Conservation (phyloP, 2,888 invertebrate genomes). For the Diachrysia chrysitis region DNA sequence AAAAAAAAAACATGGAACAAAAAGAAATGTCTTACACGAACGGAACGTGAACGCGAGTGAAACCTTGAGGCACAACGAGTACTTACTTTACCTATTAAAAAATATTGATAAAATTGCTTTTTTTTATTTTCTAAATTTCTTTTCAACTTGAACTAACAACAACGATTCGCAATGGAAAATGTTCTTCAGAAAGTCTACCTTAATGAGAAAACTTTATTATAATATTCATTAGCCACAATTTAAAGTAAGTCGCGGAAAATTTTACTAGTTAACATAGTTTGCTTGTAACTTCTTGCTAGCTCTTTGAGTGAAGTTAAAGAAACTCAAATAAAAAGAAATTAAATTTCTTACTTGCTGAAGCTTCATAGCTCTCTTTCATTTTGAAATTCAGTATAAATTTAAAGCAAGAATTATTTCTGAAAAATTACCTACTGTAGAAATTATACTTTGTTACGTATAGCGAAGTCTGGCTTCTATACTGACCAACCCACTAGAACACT, state of each 20-base stretch:
- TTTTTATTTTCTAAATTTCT: too few relatives aligned
- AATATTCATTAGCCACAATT: slow-evolving; percentile 7
- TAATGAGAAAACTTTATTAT: slow-evolving; percentile 2
- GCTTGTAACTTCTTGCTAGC: neutral
- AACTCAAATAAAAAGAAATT: neutral
- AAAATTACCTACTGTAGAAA: neutral
- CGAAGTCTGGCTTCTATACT: too few relatives aligned
- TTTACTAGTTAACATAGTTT: slow-evolving; percentile 6
- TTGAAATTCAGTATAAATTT: neutral
- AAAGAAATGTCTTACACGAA: too few relatives aligned
- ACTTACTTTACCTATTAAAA: too few relatives aligned
- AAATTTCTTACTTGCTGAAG: slow-evolving; percentile 1
- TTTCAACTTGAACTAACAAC: too few relatives aligned
- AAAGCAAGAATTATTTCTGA: neutral
- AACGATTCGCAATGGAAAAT: neutral
- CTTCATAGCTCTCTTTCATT: neutral
- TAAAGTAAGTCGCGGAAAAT: neutral
- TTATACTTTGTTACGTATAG: neutral
- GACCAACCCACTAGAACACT: too few relatives aligned
- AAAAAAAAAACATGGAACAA: too few relatives aligned
- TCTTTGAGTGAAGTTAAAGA: neutral
- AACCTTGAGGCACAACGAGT: too few relatives aligned
- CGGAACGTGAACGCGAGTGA: too few relatives aligned
- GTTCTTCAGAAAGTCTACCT: neutral
- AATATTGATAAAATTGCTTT: too few relatives aligned